Conservation (phyloP, 2,113 vertebrate genomes). For the Marmota monax region DNA sequence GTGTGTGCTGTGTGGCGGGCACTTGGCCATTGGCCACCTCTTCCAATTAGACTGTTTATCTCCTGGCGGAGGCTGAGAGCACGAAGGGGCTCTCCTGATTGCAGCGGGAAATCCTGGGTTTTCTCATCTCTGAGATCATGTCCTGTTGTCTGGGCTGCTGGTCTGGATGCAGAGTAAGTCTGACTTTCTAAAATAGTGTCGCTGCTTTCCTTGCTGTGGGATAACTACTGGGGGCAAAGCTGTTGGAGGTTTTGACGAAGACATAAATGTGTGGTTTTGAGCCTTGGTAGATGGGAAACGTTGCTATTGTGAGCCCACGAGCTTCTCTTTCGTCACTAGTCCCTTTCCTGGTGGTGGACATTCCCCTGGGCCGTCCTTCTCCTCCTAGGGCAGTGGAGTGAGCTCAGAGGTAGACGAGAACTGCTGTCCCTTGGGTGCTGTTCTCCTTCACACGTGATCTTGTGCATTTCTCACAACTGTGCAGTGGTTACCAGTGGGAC, state of each 20-base stretch:
- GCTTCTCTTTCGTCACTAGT: neutral
- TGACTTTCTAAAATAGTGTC: neutral
- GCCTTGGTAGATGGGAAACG: neutral
- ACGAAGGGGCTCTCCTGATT: neutral
- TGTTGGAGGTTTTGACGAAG: neutral
- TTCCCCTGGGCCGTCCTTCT: neutral
- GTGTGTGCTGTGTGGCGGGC: neutral
- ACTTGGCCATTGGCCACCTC: neutral
- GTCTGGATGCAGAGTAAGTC: constrained; percentile 10
- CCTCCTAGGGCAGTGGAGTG: neutral
- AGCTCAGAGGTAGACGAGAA: neutral
- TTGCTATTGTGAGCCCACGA: neutral
- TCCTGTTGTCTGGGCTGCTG: neutral
- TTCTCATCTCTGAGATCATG: neutral
- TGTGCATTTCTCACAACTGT: neutral
- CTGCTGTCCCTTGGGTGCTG: neutral
- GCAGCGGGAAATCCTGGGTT: neutral
- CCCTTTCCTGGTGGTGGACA: neutral
- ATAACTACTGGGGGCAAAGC: neutral
- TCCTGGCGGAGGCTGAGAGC: neutral
- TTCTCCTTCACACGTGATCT: neutral
- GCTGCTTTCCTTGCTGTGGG: neutral
- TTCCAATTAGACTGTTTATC: neutral
- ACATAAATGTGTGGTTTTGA: neutral
- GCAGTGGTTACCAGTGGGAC: neutral